Conservation (phyloP, 2,888 invertebrate species). For the Malthinus flaveolus region DNA sequence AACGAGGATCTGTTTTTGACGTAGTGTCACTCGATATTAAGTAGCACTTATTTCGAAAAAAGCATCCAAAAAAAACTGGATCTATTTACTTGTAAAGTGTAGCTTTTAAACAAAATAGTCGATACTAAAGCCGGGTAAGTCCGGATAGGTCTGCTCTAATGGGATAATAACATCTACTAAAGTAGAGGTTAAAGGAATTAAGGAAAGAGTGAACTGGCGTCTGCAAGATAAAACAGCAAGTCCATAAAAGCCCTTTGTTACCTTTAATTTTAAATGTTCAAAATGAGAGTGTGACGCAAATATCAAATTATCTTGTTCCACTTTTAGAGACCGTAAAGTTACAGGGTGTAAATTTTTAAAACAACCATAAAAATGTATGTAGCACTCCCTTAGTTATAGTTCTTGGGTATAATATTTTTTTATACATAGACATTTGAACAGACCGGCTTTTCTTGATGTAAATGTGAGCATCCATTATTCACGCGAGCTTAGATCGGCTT, state of each 20-base stretch:
- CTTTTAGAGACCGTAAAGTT: slow-evolving; percentile 14
- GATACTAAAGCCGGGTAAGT: slow-evolving; percentile 25
- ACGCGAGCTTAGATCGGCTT: slow-evolving; percentile 4
- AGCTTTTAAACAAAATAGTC: slow-evolving; percentile 29
- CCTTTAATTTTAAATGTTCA: slow-evolving; percentile 26
- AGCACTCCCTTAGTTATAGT: slow-evolving; percentile 5
- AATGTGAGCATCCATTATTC: slow-evolving; percentile 5
- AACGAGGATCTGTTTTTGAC: slow-evolving; percentile 13
- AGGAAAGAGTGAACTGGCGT: slow-evolving; percentile 17
- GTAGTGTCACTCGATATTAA: slow-evolving; percentile 19
- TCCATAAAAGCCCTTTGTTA: slow-evolving; percentile 24
- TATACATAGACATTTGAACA: slow-evolving; percentile 7
- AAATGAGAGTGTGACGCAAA: slow-evolving; percentile 17
- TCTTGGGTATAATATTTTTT: slow-evolving; percentile 6
- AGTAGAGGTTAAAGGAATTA: slow-evolving; percentile 29
- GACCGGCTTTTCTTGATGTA: slow-evolving; percentile 6
- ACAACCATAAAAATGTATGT: slow-evolving; percentile 3
- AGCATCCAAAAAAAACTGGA: slow-evolving; percentile 16
- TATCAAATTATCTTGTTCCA: slow-evolving; percentile 15
- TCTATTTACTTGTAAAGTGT: slow-evolving; percentile 22
- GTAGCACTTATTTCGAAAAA: slow-evolving; percentile 24
- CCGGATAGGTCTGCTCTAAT: slow-evolving; percentile 23
- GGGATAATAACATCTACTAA: slow-evolving; percentile 28
- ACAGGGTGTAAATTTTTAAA: background rate
- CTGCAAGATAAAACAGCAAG: slow-evolving; percentile 25